Evolutionary conservation across 64 coral and sea anemone genomes (phyloP), one percentile per base, ranked within the genome.

Genomic region (Dendronephthya gigantea): DNA sequence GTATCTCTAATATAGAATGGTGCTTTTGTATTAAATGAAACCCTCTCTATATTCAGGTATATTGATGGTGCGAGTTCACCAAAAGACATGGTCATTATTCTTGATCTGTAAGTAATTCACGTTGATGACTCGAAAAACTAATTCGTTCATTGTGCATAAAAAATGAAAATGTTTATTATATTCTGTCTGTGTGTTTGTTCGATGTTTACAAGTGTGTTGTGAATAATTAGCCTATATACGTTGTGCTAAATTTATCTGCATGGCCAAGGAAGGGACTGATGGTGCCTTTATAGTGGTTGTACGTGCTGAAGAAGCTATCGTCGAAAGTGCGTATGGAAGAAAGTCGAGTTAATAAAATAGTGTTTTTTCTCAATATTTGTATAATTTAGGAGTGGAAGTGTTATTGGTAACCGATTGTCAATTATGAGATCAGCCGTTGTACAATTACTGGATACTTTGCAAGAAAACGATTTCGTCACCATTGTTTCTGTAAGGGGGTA

Each of bases 391-490:
- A 98, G 95, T 56, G 95, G 95, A 14, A 98, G 95, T 85, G 89
- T 93, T 79, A 88, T 89, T 30, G 95, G 95, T 39, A 93, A 87
- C 38, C 93, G 93, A 68, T 35, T 98, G 35, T 50, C 89, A 12
- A 98, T 98, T 70, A 62, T 84, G 50, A 98, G 90, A 37, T 83
- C 93, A 23, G 88, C 92, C 51, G 92, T 92, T 19, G 34, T 83
- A 23, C 89, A 86, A 16, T 72, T 98, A 25, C 87, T 98, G 40
- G 92, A 93, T 72, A 98, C 95, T 40, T 85, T 98, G 45, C 95
- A 98, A 85, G 95, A 98, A 87, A 93, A 98, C 56, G 95, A 98
- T 69, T 98, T 93, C 74, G 95, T 98, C 34, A 98, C 93, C 40
- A 89, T 98, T 87, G 84, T 98, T 28, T 58, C 81, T 48, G 90